phyloP scores from a whole-genome alignment of 1,140 invertebrate genomes.

The Pantala flavescens region DNA sequence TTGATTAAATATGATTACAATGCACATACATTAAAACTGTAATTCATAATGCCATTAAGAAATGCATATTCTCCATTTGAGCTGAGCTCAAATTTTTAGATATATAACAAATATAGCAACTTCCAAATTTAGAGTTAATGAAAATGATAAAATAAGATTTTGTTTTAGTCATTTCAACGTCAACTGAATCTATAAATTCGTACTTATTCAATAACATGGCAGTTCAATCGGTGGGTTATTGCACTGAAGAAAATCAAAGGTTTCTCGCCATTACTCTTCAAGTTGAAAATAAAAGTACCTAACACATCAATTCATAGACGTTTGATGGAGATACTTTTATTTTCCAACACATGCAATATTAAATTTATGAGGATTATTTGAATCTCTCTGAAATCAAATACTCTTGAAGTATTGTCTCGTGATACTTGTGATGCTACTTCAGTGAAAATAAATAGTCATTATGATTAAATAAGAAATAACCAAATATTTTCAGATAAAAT shows the following conservation, averaged over 20 bases:
- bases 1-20: constrained; percentile 9
- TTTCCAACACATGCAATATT: neutral
- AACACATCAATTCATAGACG: neutral
- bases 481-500: neutral
- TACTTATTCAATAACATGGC: neutral
- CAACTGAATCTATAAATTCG: neutral
- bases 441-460: neutral
- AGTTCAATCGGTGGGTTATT: constrained; percentile 6
- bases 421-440: no score
- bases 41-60: neutral
- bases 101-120: neutral
- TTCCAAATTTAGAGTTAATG: neutral
- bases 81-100: neutral
- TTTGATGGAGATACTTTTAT: neutral
- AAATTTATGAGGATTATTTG: neutral
- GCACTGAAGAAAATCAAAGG: neutral
- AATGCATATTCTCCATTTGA: neutral
- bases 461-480: neutral
- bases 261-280: neutral
- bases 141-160: neutral
- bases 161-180: neutral
- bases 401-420: no score
- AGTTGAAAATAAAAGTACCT: neutral
- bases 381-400: no score
- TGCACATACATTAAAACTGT: constrained; percentile 1